A percentile compares a stretch with the other conserved stretches of the same genome.
Conservation (phyloP, 2,888 invertebrate genomes). For the Rhaphigaster nebulosa region DNA sequence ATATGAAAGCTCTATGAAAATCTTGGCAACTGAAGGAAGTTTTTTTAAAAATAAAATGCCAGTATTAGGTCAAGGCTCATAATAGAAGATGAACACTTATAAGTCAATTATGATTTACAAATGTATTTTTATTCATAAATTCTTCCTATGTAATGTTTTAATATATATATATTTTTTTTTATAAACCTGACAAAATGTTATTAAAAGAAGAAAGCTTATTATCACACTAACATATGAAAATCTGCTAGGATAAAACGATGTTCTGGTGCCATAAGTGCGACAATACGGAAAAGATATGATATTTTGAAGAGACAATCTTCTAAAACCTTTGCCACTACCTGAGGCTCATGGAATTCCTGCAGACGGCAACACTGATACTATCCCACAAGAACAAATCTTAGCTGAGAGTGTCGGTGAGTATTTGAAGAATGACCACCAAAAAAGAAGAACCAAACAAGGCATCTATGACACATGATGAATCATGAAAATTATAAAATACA, state of each 20-base stretch:
- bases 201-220: background rate
- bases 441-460: background rate
- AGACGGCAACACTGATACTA: background rate
- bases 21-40: background rate
- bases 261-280: constrained; percentile 40
- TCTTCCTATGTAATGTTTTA: background rate
- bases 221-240: background rate
- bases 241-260: constrained; percentile 47
- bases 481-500: background rate
- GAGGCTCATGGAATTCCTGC: background rate
- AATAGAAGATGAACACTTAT: background rate
- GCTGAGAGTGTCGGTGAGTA: background rate
- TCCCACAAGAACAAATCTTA: background rate
- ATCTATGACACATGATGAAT: background rate
- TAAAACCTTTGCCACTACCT: background rate
- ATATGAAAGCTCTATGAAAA: background rate
- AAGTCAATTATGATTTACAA: background rate
- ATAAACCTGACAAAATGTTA: background rate
- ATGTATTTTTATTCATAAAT: background rate
- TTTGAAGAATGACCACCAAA: background rate
- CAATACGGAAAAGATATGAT: constrained; percentile 42
- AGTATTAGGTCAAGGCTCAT: background rate
- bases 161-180: background rate
- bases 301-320: background rate
- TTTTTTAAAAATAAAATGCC: background rate